These are phyloP conservation scores for Stigmatopora nigra DNA, from an alignment of 2,113 vertebrate genomes.

Conservation along the genomic window DNA sequence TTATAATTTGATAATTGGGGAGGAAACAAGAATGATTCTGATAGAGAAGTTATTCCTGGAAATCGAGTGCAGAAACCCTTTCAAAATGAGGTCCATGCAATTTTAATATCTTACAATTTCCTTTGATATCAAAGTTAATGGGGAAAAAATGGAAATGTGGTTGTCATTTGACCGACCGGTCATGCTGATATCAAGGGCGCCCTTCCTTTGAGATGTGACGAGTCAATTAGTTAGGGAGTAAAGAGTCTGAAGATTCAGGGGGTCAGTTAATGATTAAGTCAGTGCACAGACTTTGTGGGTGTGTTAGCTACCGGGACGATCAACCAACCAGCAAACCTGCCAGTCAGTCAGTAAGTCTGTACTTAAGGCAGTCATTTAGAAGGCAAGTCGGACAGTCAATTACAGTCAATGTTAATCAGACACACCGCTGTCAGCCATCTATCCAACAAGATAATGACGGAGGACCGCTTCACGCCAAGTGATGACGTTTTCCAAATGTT, in stretches of 20 bases:
- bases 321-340: conserved; percentile 54
- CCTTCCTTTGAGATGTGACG: conserved; percentile 29
- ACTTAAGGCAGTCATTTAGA: conserved; percentile 50
- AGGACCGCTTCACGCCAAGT: conserved; percentile 33
- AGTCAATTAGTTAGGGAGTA: conserved; percentile 23
- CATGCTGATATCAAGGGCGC: conserved; percentile 22
- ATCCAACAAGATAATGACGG: conserved; percentile 41
- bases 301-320: conserved; percentile 24
- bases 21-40: background rate
- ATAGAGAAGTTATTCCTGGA: background rate
- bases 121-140: conserved; percentile 48
- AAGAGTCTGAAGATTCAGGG: conserved; percentile 14
- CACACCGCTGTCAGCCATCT: conserved; percentile 51
- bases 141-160: conserved; percentile 47
- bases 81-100: background rate
- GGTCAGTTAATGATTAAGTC: conserved; percentile 54
- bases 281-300: background rate
- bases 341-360: conserved; percentile 36
- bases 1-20: background rate
- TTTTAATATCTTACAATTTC: conserved; percentile 38
- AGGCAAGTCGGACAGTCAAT: conserved; percentile 50
- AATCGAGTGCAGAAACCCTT: background rate
- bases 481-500: conserved; percentile 29
- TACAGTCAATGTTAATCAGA: conserved; percentile 61
- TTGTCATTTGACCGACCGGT: conserved; percentile 33